Evolutionary conservation across 1,140 invertebrate species (phyloP).

Genomic region (Bilobella aurantiaca): DNA sequence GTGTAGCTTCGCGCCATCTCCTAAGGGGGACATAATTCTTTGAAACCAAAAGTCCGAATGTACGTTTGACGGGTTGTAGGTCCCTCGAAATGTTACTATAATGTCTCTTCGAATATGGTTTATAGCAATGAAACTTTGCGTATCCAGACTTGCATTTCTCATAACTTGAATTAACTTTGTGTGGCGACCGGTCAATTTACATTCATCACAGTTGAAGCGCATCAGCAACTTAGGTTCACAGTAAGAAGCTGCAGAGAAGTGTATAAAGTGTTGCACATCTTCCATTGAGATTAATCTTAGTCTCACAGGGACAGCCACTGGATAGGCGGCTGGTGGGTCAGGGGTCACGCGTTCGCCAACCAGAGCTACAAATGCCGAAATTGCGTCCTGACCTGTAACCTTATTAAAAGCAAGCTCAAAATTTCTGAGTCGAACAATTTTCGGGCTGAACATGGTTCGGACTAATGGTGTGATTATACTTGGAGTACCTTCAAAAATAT

Average conservation of each 20-base stretch:
- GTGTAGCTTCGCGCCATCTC: background rate
- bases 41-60: background rate
- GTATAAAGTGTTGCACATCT: background rate
- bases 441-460: too few relatives aligned
- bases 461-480: too few relatives aligned
- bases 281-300: too few relatives aligned
- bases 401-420: too few relatives aligned
- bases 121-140: background rate
- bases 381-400: background rate
- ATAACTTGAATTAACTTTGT: background rate
- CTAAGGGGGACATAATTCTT: background rate
- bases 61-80: background rate
- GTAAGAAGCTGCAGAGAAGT: background rate
- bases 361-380: background rate
- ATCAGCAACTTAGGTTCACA: background rate
- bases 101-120: background rate
- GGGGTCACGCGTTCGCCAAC: background rate
- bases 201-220: background rate
- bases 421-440: too few relatives aligned
- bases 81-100: background rate
- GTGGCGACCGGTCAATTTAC: background rate
- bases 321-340: background rate
- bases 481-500: too few relatives aligned
- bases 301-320: background rate
- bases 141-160: background rate